Percentiles rank a stretch among this genome's conserved stretches.
These are phyloP conservation scores for Platanista minor DNA, from an alignment of 2,113 vertebrate genomes.

Conservation along the genomic window DNA sequence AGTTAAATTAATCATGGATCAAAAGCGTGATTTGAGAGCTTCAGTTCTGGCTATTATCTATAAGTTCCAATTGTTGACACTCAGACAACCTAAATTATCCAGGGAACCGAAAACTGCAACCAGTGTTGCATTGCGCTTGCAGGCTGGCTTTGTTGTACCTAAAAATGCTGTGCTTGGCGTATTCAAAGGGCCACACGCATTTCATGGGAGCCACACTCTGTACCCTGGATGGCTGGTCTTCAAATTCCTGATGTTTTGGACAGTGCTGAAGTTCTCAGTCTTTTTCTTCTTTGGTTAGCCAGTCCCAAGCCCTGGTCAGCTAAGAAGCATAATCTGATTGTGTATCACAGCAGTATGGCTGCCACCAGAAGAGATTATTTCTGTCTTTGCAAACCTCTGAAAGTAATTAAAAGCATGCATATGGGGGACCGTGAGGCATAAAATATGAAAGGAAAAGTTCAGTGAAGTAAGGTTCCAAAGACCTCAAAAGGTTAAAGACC, in stretches of 20 bases:
- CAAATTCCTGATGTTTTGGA: background rate
- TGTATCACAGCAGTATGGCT: background rate
- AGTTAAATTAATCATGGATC: background rate
- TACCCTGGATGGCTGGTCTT: background rate
- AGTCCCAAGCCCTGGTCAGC: background rate
- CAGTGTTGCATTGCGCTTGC: fast-evolving
- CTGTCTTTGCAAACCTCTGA: background rate
- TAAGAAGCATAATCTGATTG: background rate
- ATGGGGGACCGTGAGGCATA: background rate
- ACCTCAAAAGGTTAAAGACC: background rate
- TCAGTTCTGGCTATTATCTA: background rate
- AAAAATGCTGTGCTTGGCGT: background rate
- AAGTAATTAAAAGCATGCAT: background rate
- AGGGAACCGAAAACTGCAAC: background rate
- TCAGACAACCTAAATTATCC: background rate
- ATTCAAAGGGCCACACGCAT: background rate
- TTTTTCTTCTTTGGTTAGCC: background rate
- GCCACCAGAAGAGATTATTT: background rate
- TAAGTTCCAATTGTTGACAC: background rate
- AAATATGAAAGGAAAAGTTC: conserved; percentile 1
- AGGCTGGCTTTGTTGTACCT: background rate
- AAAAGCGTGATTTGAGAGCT: background rate
- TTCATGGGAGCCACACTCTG: background rate
- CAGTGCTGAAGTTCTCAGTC: background rate
- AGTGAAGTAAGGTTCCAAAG: background rate